These are phyloP conservation scores for Ornithoptera priamus DNA, from an alignment of 2,888 invertebrate genomes.

Conservation along the genomic window DNA sequence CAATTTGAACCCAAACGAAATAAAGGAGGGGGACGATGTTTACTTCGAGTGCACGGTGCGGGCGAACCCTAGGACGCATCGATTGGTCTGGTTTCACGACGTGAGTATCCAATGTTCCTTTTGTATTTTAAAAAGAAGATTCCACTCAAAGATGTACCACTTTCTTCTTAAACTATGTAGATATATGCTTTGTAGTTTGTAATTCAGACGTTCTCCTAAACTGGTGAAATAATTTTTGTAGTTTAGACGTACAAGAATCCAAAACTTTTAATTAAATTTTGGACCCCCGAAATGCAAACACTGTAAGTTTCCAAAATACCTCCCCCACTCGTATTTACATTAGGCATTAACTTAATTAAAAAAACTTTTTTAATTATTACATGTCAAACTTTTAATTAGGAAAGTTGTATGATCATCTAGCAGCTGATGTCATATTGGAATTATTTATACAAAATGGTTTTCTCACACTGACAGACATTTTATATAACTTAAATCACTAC, in stretches of 20 bases:
- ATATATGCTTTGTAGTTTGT: not conserved
- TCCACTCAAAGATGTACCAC: not conserved
- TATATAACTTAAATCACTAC: too few species aligned
- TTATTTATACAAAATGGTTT: too few species aligned
- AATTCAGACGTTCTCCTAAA: not conserved
- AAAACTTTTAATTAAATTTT: constrained; percentile 4
- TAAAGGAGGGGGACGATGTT: constrained; percentile 94
- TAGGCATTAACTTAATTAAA: constrained; percentile 6
- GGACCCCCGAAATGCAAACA: constrained; percentile 1
- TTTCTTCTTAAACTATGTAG: not conserved
- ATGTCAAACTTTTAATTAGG: constrained; percentile 6
- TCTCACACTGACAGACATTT: too few species aligned
- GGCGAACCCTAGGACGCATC: constrained; percentile 91
- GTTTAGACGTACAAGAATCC: not conserved
- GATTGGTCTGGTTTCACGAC: constrained; percentile 92
- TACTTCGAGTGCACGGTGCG: constrained; percentile 93
- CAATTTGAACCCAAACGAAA: constrained; percentile 90
- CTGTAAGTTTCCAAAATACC: not conserved
- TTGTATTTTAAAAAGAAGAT: not conserved
- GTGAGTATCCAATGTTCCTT: constrained; percentile 48
- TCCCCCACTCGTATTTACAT: not conserved
- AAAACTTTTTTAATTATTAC: constrained; percentile 6
- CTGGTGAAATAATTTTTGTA: not conserved
- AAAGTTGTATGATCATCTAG: not conserved
- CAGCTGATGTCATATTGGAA: too few species aligned